Evolutionary conservation across 1,140 invertebrate genomes (phyloP).

Genomic region (Drosophila navojoa): DNA sequence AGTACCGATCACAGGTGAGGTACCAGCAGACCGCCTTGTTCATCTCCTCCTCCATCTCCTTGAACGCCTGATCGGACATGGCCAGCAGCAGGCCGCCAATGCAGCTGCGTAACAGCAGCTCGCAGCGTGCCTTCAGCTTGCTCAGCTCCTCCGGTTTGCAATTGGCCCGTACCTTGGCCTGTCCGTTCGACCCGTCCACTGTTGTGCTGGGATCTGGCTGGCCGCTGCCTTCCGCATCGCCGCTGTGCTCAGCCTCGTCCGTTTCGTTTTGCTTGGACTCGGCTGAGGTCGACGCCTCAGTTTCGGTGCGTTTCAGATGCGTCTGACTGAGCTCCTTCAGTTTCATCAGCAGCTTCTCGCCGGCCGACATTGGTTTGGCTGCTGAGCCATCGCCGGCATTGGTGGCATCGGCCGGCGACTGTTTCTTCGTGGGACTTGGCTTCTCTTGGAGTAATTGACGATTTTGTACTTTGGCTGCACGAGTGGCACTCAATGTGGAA

Average conservation of each 20-base stretch:
- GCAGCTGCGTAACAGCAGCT: constrained; percentile 87
- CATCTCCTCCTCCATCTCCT: constrained; percentile 94
- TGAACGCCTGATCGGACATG: constrained; percentile 92
- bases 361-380: constrained; percentile 57
- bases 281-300: background rate
- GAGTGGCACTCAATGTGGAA: constrained; percentile 80
- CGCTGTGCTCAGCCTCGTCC: constrained; percentile 54
- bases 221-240: constrained; percentile 53
- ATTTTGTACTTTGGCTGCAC: constrained; percentile 82
- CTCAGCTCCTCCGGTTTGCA: constrained; percentile 92
- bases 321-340: constrained; percentile 64
- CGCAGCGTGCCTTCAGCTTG: constrained; percentile 89
- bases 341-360: constrained; percentile 68
- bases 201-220: constrained; percentile 42
- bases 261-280: constrained; percentile 68
- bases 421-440: constrained; percentile 66
- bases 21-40: constrained; percentile 95
- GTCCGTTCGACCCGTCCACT: constrained; percentile 38
- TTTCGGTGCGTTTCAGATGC: constrained; percentile 75
- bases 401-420: constrained; percentile 25
- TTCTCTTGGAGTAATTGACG: constrained; percentile 83
- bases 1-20: constrained; percentile 95
- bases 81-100: constrained; percentile 91
- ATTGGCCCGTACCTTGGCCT: constrained; percentile 90
- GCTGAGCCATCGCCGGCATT: constrained; percentile 53